phyloP scores from a whole-genome alignment of 2,113 vertebrate species.

The Tragulus kanchil region DNA sequence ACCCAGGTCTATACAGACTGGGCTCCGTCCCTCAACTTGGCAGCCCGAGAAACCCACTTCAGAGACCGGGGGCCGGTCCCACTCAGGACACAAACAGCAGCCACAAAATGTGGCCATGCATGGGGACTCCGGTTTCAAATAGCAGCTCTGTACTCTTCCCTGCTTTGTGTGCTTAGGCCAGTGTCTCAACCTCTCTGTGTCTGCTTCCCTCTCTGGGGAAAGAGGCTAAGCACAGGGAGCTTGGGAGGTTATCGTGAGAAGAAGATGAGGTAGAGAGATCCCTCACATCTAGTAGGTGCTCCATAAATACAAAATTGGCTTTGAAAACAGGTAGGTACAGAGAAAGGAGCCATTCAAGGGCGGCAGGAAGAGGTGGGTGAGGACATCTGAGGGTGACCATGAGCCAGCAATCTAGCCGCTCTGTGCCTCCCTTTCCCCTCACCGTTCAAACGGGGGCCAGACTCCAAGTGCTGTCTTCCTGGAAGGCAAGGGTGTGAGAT shows the following conservation, averaged over 20 bases:
- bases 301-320: background rate
- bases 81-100: background rate
- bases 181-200: background rate
- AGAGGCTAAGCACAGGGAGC: background rate
- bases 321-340: background rate
- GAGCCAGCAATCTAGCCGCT: background rate
- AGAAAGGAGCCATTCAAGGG: background rate
- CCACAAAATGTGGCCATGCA: background rate
- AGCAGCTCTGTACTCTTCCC: background rate
- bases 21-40: background rate
- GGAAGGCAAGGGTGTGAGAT: background rate
- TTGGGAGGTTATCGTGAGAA: background rate
- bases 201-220: background rate
- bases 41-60: background rate
- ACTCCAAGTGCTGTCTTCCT: background rate
- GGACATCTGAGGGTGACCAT: background rate
- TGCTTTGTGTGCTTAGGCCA: background rate
- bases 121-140: background rate
- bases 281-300: background rate
- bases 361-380: background rate
- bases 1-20: background rate
- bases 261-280: background rate
- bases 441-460: background rate
- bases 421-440: background rate
- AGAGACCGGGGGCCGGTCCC: background rate